A percentile compares a stretch with the other conserved stretches of the same genome.
Conservation (phyloP, 2,113 vertebrate genomes). For the Nothocercus nigrocapillus region DNA sequence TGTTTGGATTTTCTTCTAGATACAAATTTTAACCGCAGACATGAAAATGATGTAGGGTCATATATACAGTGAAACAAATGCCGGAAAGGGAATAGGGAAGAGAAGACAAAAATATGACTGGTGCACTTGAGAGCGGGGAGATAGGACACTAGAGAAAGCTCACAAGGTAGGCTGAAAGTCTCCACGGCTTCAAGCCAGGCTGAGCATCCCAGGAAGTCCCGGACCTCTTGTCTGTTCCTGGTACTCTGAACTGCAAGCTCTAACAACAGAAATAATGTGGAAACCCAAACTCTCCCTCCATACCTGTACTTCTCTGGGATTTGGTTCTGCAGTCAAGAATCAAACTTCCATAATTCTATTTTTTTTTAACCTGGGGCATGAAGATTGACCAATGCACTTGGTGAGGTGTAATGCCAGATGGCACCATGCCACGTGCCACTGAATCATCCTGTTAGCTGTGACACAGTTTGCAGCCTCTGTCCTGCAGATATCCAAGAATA, state of each 20-base stretch:
- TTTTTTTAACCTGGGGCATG: not conserved
- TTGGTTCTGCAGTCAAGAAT: not conserved
- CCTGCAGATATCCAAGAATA: not conserved
- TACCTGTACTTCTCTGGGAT: not conserved
- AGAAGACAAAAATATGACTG: not conserved
- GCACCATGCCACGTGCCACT: not conserved
- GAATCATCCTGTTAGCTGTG: not conserved
- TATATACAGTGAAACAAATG: not conserved
- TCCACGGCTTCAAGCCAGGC: not conserved
- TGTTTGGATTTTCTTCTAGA: not conserved
- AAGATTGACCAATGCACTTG: not conserved
- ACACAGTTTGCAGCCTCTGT: not conserved
- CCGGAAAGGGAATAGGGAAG: not conserved
- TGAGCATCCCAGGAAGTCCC: not conserved
- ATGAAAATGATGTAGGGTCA: not conserved
- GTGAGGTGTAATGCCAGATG: not conserved
- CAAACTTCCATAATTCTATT: not conserved
- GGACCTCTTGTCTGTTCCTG: not conserved
- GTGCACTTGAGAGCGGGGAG: not conserved
- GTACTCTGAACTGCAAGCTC: not conserved
- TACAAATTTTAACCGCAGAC: not conserved
- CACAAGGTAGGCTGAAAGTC: not conserved
- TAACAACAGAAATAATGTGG: not conserved
- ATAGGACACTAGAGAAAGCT: not conserved
- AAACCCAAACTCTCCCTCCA: not conserved